Base-by-base conservation (phyloP, 2,113 vertebrate genomes). In the Dicaeum eximium region DNA sequence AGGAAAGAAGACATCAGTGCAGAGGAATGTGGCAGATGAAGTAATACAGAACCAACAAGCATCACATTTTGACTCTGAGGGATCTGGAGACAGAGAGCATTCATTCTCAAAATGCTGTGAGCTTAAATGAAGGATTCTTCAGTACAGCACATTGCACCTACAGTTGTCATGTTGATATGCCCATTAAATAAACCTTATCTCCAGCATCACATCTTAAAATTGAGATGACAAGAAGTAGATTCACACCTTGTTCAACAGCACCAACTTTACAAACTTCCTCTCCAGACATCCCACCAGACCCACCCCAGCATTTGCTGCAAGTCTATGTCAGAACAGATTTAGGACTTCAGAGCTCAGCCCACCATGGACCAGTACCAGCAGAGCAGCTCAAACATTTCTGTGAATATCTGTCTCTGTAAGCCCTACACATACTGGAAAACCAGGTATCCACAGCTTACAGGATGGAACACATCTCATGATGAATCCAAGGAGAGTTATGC, bases 1-100 rank as follows among this genome's bases (percentile, higher is more conserved):
- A 92, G 65, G 74, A 78, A 92, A 86, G 85, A 80, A 72, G 85
- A 90, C 47, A 85, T 88, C 81, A 95, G 64, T 14, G 10, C 64
- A 83, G 64, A 95, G 87, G 53, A 91, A 96, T 75, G 74, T 75
- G 58, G 90, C 86, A 90, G 81, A 87, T 62, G 66, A 96, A 93
- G 74, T 53, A 91, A 92, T 22, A 56, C 31, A 89, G 50, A 91
- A 85, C 84, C 61, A 75, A 80, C 62, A 90, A 83, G 64, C 71
- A 90, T 50, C 42, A 50, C 77, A 88, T 8, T 94, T 90, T 88
- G 83, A 94, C 57, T 62, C 80, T 1, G 1, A 47, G 44, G 50
- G 65, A 80, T 84, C 44, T 75, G 80, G n/a, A 93, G 50, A 84
- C 87, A 81, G 70, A 73, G 42, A 70, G 12, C 28, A 87, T 30